Evolutionary conservation across 2,888 invertebrate species (phyloP).

Genomic region (Eupithecia subfuscata): DNA sequence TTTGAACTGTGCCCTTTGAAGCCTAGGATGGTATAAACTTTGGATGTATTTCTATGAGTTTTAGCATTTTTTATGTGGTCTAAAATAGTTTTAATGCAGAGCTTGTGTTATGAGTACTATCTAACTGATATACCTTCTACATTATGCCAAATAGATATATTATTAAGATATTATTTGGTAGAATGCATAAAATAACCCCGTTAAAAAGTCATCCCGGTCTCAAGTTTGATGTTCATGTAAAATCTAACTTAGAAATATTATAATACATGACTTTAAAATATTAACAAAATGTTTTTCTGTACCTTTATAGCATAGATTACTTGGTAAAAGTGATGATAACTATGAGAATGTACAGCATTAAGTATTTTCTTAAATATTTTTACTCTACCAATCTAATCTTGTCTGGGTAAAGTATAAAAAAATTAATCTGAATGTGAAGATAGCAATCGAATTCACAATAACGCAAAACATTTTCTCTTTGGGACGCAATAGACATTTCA

Average conservation of each 20-base stretch:
- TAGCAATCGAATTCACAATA: conserved; percentile 30
- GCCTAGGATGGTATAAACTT: conserved; percentile 9
- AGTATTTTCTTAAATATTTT: not conserved
- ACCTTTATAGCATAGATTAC: too few species aligned
- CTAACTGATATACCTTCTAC: too few species aligned
- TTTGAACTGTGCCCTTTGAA: conserved; percentile 50
- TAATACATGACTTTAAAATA: not conserved
- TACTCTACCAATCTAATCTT: not conserved
- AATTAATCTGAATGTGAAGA: not conserved
- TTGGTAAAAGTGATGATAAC: too few species aligned
- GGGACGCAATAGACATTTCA: conserved; percentile 32
- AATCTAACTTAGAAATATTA: not conserved
- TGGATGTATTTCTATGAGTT: conserved; percentile 12
- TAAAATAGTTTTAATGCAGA: too few species aligned
- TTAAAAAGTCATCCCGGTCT: not conserved
- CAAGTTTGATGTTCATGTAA: not conserved
- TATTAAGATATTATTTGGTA: too few species aligned
- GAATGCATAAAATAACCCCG: not conserved
- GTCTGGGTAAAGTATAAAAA: not conserved
- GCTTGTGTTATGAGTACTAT: too few species aligned
- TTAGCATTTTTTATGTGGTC: not conserved
- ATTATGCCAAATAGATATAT: too few species aligned
- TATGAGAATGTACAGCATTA: too few species aligned
- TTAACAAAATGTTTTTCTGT: too few species aligned
- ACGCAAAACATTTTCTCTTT: conserved; percentile 38